Evolutionary conservation across 2,797 vertebrate genomes (phyloP), one percentile per base, ranked within the genome.

Genomic region (Sparus aurata): DNA sequence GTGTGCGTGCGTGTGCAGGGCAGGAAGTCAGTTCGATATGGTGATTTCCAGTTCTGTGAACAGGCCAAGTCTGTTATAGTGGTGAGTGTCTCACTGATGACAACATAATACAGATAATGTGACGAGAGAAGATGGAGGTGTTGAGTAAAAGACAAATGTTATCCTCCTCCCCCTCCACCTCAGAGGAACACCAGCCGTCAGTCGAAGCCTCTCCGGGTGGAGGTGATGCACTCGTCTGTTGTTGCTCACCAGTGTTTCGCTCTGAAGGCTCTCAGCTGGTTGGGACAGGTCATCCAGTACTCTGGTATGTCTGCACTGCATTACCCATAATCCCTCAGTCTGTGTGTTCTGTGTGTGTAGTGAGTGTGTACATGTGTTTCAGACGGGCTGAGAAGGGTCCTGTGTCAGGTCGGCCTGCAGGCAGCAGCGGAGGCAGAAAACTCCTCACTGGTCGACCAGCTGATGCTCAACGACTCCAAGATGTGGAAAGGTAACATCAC

Each of bases 191-290:
- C 98, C 70, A 97, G 97, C 89, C 97, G 98, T 25, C 98, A 99
- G 92, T 98, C 98, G 13, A 99, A 98, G 81, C 98, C 98, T 12
- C 91, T 99, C 77, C 95, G 97, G 80, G 98, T 99, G 53, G 96
- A 98, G 90, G 97, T 99, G 82, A 99, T 99, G 98, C 97, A 98
- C 93, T 98, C 98, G 0, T 97, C 97, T 16, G 95, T 99, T 25
- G 98, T 99, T 22, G 97, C 98, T 61, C 98, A 99, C 91, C 98
- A 99, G 94, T 97, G 97, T 86, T 99, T 99, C 67, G 98, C 97
- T 69, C 95, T 99, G 85, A 98, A 97, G 89, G 93, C 96, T 50
- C 95, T 99, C 38, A 94, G 93, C 75, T 99, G 98, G 98, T 94
- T 99, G 85, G 96, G 97, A 50, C 97, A 95, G 87, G 84, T 97